Percentiles rank a stretch among this genome's conserved stretches.
Evolutionary conservation across 2,113 vertebrate species (phyloP).

Genomic region (Athene noctua): DNA sequence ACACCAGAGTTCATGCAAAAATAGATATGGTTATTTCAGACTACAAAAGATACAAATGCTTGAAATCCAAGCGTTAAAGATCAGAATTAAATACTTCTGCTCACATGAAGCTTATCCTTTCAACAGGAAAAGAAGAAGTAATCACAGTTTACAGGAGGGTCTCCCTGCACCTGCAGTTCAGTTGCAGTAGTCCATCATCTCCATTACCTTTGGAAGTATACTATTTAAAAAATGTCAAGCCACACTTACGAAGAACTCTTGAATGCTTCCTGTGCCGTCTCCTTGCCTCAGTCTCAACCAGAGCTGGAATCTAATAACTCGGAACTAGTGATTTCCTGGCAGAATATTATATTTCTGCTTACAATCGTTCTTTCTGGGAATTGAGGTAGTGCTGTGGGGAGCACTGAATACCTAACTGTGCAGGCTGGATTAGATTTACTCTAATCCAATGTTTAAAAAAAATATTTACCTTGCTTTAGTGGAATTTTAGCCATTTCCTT

Average conservation of each 20-base stretch:
- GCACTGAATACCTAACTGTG: not conserved
- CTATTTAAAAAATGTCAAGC: constrained; percentile 12
- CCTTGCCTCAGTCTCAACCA: constrained; percentile 25
- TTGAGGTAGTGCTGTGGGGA: constrained; percentile 15
- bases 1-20: not conserved
- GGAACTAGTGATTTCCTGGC: constrained; percentile 57
- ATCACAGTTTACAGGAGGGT: not conserved
- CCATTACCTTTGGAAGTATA: not conserved
- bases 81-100: not conserved
- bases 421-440: constrained; percentile 39
- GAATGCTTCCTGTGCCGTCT: constrained; percentile 35
- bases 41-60: not conserved
- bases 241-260: not conserved
- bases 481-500: constrained; percentile 59
- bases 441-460: constrained; percentile 45
- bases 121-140: constrained; percentile 1
- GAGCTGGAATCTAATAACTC: constrained; percentile 48
- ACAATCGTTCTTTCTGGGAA: constrained; percentile 55
- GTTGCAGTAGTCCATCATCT: constrained; percentile 10
- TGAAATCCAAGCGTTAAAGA: not conserved
- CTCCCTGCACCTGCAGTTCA: constrained; percentile 12
- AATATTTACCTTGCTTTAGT: constrained; percentile 62
- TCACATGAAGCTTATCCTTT: not conserved
- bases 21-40: not conserved
- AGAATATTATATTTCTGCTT: constrained; percentile 56